A percentile compares a stretch with the other conserved stretches of the same genome.
phyloP scores from a whole-genome alignment of 2,797 vertebrate genomes.

The Tiaroga cobitis region DNA sequence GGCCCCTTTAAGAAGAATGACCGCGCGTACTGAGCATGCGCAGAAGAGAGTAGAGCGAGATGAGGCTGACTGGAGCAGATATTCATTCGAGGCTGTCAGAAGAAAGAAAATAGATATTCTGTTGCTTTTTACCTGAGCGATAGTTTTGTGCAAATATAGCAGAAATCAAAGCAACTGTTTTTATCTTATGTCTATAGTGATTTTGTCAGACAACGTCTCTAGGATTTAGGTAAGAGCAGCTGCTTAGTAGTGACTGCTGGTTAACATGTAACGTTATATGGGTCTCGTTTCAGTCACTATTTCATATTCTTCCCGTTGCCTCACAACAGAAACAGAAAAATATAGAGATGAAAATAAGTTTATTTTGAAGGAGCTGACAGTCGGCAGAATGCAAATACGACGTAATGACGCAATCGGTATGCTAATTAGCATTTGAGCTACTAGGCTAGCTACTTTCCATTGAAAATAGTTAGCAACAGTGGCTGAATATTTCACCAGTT shows the following conservation, averaged over 20 bases:
- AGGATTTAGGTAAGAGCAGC: background rate
- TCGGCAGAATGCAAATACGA: background rate
- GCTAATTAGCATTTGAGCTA: background rate
- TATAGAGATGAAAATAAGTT: background rate
- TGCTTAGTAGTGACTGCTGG: background rate
- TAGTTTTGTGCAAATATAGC: background rate
- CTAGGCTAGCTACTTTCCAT: background rate
- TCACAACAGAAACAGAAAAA: background rate
- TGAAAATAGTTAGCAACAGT: background rate
- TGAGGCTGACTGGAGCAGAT: background rate
- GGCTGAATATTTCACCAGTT: too few relatives aligned
- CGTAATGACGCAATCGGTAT: background rate
- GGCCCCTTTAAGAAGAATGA: background rate
- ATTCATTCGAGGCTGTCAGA: background rate
- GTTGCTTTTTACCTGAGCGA: background rate
- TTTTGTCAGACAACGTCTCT: background rate
- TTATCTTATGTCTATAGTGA: background rate
- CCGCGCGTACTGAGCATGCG: background rate
- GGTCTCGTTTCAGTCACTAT: background rate
- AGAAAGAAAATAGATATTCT: background rate
- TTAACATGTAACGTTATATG: background rate
- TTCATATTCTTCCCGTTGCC: background rate
- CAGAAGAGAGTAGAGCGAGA: background rate
- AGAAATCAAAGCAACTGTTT: background rate
- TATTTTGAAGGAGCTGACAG: background rate